Percentiles rank a stretch among this genome's conserved stretches.
phyloP scores from a whole-genome alignment of 2,797 vertebrate species.

The Bovichtus variegatus region DNA sequence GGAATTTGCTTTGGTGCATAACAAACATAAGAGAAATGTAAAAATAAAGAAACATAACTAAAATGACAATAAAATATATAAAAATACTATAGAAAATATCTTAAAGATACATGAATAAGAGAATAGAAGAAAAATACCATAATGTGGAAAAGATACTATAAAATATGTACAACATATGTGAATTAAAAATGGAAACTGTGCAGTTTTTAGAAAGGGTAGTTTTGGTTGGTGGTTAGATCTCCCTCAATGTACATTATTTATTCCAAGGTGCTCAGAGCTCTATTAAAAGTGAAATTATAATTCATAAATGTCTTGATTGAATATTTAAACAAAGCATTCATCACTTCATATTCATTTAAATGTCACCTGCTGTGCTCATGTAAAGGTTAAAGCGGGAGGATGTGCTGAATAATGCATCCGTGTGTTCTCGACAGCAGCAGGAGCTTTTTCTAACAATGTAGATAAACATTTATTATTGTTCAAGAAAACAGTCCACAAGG shows the following conservation, averaged over 20 bases:
- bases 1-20: too few relatives aligned
- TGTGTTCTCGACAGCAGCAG: constrained; percentile 10
- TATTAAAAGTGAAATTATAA: not conserved
- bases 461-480: not conserved
- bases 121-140: too few relatives aligned
- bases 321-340: constrained; percentile 19
- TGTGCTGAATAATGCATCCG: constrained; percentile 43
- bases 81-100: too few relatives aligned
- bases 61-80: too few relatives aligned
- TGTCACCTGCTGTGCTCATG: not conserved
- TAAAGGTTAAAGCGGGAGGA: constrained; percentile 47
- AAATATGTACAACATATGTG: too few relatives aligned
- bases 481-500: not conserved
- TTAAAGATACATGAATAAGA: too few relatives aligned
- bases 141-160: too few relatives aligned
- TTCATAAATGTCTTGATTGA: constrained; percentile 6
- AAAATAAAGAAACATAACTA: too few relatives aligned
- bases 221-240: not conserved
- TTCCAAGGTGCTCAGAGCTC: not conserved
- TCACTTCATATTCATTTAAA: constrained; percentile 18
- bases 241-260: not conserved
- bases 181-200: too few relatives aligned
- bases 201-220: too few relatives aligned
- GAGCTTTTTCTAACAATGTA: not conserved
- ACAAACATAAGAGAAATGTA: too few relatives aligned